phyloP scores from a whole-genome alignment of 2,888 invertebrate species.

The Bellardia pandia region DNA sequence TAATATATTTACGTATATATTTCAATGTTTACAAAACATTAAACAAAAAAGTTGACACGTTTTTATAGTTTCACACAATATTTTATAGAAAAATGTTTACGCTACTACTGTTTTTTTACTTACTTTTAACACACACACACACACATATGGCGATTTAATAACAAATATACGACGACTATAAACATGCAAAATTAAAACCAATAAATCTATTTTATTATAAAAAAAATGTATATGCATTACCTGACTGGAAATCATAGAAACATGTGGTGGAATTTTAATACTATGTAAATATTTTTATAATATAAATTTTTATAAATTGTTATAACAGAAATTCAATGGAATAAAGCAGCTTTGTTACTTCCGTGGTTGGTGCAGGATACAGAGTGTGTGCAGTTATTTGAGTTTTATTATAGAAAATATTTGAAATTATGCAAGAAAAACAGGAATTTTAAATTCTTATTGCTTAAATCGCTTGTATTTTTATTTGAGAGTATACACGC shows the following conservation, averaged over 20 bases:
- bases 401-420: no score
- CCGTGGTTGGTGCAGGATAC: not conserved
- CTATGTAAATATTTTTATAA: conserved; percentile 8
- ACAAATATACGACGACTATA: conserved; percentile 25
- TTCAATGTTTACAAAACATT: conserved; percentile 47
- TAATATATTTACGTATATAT: not conserved
- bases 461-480: no score
- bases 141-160: conserved; percentile 31
- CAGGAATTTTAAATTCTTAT: no score
- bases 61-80: conserved; percentile 40
- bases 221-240: conserved; percentile 12
- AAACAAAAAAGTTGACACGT: conserved; percentile 41
- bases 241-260: conserved; percentile 6
- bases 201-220: conserved; percentile 46
- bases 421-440: no score
- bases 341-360: not conserved
- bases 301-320: not conserved
- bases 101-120: not conserved
- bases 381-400: no score
- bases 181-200: conserved; percentile 51
- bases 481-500: no score
- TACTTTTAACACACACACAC: not conserved
- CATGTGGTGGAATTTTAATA: not conserved
- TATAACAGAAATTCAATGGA: not conserved
- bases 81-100: conserved; percentile 11